These are phyloP conservation scores for Dendronephthya gigantea DNA, from an alignment of 64 coral and sea anemone genomes.

Conservation along the genomic window DNA sequence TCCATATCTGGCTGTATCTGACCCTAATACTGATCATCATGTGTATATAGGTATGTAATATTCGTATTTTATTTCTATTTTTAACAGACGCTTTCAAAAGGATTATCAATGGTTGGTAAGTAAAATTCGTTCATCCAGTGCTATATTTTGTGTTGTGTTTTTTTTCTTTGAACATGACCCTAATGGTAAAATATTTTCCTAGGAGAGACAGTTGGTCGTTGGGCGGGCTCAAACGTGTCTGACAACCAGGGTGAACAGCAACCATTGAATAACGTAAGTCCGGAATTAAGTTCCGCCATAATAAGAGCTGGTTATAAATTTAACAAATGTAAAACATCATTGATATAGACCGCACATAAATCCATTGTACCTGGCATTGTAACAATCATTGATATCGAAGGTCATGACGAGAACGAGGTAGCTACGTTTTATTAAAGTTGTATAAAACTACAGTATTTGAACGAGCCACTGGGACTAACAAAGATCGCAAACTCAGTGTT, in stretches of 20 bases:
- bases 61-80: not conserved
- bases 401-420: conserved; percentile 67
- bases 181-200: not conserved
- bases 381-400: conserved; percentile 62
- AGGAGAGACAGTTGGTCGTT: conserved; percentile 76
- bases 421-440: not conserved
- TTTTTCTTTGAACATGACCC: not conserved
- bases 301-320: not conserved
- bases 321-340: not conserved
- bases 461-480: too few species aligned
- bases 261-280: not conserved
- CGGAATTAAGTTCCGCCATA: not conserved
- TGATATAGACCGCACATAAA: not conserved
- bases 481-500: not conserved
- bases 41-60: too few species aligned
- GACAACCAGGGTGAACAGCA: conserved; percentile 46
- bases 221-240: conserved; percentile 53
- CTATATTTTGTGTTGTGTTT: not conserved
- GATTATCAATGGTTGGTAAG: conserved; percentile 93
- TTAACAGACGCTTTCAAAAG: conserved; percentile 64
- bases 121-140: not conserved
- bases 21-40: too few species aligned
- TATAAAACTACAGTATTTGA: too few species aligned
- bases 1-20: too few species aligned
- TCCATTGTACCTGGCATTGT: conserved; percentile 57